phyloP scores from a whole-genome alignment of 2,113 vertebrate species.

The Chloebia gouldiae region DNA sequence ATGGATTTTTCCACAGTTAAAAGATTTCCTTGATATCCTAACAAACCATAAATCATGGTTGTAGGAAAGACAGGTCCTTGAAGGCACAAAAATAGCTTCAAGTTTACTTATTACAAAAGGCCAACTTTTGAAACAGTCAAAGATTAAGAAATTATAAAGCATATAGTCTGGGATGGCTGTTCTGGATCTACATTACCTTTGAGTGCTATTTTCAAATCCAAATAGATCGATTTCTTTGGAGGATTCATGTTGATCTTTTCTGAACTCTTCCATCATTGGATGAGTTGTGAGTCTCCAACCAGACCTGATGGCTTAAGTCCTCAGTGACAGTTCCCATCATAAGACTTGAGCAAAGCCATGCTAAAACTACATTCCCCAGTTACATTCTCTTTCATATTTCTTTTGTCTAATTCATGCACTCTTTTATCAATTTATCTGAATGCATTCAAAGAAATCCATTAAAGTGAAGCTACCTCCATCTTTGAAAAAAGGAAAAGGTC shows the following conservation, averaged over 20 bases:
- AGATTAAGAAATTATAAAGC: background rate
- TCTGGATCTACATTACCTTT: background rate
- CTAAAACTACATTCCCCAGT: background rate
- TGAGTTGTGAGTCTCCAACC: background rate
- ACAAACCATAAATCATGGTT: background rate
- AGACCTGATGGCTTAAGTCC: background rate
- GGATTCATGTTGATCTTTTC: background rate
- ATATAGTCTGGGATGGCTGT: background rate
- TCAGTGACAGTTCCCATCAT: background rate
- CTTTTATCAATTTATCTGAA: background rate
- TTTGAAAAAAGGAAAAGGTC: background rate
- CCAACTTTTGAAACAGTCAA: background rate
- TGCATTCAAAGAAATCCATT: background rate
- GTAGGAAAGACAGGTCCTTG: background rate
- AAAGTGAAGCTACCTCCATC: background rate
- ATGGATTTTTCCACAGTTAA: background rate
- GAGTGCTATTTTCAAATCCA: background rate
- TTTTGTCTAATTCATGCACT: background rate
- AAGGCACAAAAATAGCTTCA: background rate
- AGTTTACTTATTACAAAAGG: background rate
- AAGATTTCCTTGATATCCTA: background rate
- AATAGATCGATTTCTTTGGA: background rate
- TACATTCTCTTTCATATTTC: background rate
- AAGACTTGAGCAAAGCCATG: background rate
- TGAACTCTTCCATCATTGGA: background rate